These are phyloP conservation scores for Colostygia pectinataria DNA, from an alignment of 2,888 invertebrate species.

Conservation along the genomic window DNA sequence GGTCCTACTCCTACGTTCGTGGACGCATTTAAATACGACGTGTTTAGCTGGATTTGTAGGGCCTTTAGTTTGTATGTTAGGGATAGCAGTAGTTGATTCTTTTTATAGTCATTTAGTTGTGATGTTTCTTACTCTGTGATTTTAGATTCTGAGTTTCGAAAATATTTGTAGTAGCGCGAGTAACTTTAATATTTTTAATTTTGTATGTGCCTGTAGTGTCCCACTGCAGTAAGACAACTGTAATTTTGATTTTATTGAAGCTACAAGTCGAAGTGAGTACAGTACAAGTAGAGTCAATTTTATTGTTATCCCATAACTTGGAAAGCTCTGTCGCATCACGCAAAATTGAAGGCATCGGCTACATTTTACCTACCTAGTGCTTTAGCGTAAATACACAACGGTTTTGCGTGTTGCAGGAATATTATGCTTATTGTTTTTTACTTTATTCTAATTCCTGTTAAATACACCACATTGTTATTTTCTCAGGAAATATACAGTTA, in stretches of 20 bases:
- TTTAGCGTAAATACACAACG: background rate
- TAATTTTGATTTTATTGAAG: too few species aligned
- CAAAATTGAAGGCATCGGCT: too few species aligned
- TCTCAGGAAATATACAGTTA: slow-evolving; percentile 19
- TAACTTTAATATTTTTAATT: too few species aligned
- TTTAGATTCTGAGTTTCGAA: too few species aligned
- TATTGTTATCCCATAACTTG: too few species aligned
- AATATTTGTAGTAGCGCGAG: too few species aligned
- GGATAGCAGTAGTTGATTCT: slow-evolving; percentile 5
- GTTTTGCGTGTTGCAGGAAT: background rate
- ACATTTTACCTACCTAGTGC: too few species aligned
- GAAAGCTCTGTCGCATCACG: too few species aligned
- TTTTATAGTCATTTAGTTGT: slow-evolving; percentile 1
- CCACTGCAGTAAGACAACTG: too few species aligned
- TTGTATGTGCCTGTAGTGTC: too few species aligned
- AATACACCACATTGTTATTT: slow-evolving; percentile 3
- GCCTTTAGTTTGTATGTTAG: slow-evolving; percentile 16
- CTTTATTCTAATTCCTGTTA: background rate
- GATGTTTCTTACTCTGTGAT: background rate
- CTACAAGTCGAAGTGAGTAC: too few species aligned
- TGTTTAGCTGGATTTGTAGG: slow-evolving; percentile 21
- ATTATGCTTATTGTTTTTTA: background rate
- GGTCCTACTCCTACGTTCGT: slow-evolving; percentile 10
- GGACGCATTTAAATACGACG: slow-evolving; percentile 17
- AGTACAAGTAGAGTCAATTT: too few species aligned